These are phyloP conservation scores for Carabus problematicus DNA, from an alignment of 2,888 invertebrate species.

Conservation along the genomic window DNA sequence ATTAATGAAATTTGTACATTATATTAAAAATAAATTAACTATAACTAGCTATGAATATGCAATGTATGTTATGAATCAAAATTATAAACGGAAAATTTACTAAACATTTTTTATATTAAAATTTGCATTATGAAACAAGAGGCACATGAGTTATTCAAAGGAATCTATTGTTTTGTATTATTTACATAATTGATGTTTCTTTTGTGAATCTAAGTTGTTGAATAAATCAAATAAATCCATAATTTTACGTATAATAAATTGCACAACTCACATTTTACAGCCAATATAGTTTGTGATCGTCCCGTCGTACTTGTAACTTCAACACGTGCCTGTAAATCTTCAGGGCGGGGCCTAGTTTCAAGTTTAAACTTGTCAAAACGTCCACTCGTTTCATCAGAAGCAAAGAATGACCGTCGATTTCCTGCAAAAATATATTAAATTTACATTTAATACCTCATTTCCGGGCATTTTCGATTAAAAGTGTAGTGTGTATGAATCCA, in stretches of 20 bases:
- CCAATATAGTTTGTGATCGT: conserved; percentile 77
- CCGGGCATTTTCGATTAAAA: conserved; percentile 3
- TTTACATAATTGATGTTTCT: too few relatives aligned
- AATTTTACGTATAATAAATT: background rate
- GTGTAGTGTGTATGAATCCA: background rate
- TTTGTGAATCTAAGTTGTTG: too few relatives aligned
- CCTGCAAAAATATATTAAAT: conserved; percentile 68
- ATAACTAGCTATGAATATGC: too few relatives aligned
- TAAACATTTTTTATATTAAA: too few relatives aligned
- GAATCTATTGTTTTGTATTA: too few relatives aligned
- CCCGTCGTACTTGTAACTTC: conserved; percentile 79
- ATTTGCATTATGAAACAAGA: too few relatives aligned
- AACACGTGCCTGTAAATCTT: conserved; percentile 68
- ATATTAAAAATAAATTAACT: too few relatives aligned
- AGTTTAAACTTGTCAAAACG: conserved; percentile 79
- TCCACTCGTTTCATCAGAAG: conserved; percentile 84
- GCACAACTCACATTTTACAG: conserved; percentile 58
- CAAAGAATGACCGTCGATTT: conserved; percentile 90
- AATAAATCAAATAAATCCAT: too few relatives aligned
- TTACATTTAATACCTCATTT: conserved; percentile 7
- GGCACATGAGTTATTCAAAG: too few relatives aligned
- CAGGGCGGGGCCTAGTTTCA: conserved; percentile 88
- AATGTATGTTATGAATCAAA: too few relatives aligned
- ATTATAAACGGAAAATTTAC: too few relatives aligned
- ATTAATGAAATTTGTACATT: too few relatives aligned